phyloP scores from a whole-genome alignment of 2,888 invertebrate species.

The Lissocephala sabroskyi region DNA sequence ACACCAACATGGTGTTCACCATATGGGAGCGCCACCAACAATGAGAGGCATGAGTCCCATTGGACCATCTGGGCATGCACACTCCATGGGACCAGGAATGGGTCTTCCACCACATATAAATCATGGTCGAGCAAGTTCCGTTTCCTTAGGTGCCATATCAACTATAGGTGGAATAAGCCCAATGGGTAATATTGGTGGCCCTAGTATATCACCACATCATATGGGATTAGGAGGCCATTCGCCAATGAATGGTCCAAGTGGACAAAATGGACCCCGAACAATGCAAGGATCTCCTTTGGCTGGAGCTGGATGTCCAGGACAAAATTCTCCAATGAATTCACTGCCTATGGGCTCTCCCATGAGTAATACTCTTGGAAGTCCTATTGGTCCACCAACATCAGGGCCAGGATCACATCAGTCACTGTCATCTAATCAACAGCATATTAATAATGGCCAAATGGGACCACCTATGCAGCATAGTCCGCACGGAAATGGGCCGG shows the following conservation, averaged over 20 bases:
- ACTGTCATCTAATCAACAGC: conserved; percentile 66
- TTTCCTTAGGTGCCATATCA: conserved; percentile 75
- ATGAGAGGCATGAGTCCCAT: conserved; percentile 74
- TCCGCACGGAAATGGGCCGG: conserved; percentile 78
- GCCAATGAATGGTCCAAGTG: conserved; percentile 74
- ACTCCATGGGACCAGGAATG: conserved; percentile 65
- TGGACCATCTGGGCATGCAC: conserved; percentile 56
- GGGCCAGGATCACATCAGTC: conserved; percentile 30
- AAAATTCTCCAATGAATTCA: conserved; percentile 78
- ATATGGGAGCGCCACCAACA: conserved; percentile 74
- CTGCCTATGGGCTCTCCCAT: conserved; percentile 82
- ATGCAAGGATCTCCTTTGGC: conserved; percentile 78
- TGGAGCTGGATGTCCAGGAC: conserved; percentile 79
- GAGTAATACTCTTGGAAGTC: conserved; percentile 78
- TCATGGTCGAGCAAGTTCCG: conserved; percentile 66
- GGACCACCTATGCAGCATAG: conserved; percentile 85
- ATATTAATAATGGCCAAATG: conserved; percentile 82
- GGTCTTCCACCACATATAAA: conserved; percentile 71
- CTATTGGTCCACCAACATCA: conserved; percentile 42
- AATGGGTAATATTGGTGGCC: conserved; percentile 74
- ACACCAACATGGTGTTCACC: conserved; percentile 75
- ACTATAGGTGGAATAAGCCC: conserved; percentile 75
- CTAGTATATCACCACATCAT: conserved; percentile 72
- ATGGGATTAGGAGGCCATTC: conserved; percentile 73
- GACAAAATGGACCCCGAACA: conserved; percentile 75